Base-by-base conservation (phyloP, 2,797 vertebrate genomes). In the Taenioides sp. region DNA sequence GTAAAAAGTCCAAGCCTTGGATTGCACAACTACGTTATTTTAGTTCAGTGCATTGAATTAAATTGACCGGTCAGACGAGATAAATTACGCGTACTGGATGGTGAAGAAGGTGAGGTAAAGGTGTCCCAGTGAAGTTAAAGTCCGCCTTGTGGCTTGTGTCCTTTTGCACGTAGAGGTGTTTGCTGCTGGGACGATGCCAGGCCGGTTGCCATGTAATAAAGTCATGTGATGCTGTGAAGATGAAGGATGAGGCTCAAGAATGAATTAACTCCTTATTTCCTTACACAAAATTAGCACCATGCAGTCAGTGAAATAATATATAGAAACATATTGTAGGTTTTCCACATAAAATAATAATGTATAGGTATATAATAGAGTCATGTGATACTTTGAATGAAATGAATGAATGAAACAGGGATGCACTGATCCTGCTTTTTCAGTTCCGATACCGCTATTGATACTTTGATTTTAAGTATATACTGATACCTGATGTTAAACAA, bases 171-270 rank as follows among this genome's bases (percentile, higher is more conserved):
- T 79, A 74, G 77, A 67, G n/a, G 54, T 55, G 80, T 73, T 73
- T 81, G 57, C 60, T 31, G 62, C 60, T 31, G 62, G 68, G 68
- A 72, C 47, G 65, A 71, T 78, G 64, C 71, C 55, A 72, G 71
- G 71, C 62, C 20, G 6, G 74, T 77, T 71, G 71, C 78, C 70
- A 82, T 75, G 75, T 65, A 69, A 63, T 61, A 20, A 11, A 55
- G 73, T 85, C 74, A 84, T 43, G 83, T 80, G 79, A 85, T 49
- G 20, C 2, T 2, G 67, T 54, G 34, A 40, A 43, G 77, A 68
- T 64, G 69, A 73, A 67, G 69, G 77, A 28, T 74, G 62, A 43
- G n/a, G 12, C n/a, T 22, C 5, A 14, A 34, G 34, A 40, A 64
- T 64, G n/a, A 40, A 64, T 64, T 4, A 64, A 64, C 14, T 43